Conservation (phyloP, 2,113 vertebrate species). For the Sinocyclocheilus anophthalmus region DNA sequence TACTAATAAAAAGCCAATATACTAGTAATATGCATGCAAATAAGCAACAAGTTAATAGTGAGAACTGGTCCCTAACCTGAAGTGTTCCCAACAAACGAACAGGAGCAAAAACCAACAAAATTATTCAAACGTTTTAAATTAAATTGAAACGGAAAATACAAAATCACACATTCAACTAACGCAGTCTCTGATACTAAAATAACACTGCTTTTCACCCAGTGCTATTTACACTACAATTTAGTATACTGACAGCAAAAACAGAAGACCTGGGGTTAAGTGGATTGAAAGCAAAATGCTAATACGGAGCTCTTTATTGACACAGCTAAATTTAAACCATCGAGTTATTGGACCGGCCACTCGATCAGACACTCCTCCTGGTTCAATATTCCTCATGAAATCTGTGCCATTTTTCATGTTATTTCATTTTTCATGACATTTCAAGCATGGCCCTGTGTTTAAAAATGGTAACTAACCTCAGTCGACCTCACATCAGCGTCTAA, state of each 20-base stretch:
- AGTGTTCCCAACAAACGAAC: too few relatives aligned
- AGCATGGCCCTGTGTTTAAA: conserved; percentile 23
- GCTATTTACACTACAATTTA: neutral
- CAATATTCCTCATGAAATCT: neutral
- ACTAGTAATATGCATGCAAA: too few relatives aligned
- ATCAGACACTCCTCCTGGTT: neutral
- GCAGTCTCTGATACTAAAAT: neutral
- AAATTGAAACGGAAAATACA: neutral
- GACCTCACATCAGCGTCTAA: conserved; percentile 23
- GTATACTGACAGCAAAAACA: neutral
- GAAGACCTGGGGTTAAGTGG: neutral
- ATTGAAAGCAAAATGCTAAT: neutral
- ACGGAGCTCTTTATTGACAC: neutral
- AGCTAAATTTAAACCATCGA: neutral
- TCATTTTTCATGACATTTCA: conserved; percentile 36
- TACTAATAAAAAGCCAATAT: too few relatives aligned
- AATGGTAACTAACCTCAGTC: conserved; percentile 45
- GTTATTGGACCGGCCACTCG: neutral
- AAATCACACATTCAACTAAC: neutral
- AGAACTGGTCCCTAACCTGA: too few relatives aligned
- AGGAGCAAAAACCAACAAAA: too few relatives aligned
- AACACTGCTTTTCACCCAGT: neutral
- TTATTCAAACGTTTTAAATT: too few relatives aligned
- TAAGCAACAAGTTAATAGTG: too few relatives aligned
- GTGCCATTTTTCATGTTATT: neutral